A percentile compares a stretch with the other conserved stretches of the same genome.
These are phyloP conservation scores for Xyrichtys novacula DNA, from an alignment of 2,797 vertebrate species.

Conservation along the genomic window DNA sequence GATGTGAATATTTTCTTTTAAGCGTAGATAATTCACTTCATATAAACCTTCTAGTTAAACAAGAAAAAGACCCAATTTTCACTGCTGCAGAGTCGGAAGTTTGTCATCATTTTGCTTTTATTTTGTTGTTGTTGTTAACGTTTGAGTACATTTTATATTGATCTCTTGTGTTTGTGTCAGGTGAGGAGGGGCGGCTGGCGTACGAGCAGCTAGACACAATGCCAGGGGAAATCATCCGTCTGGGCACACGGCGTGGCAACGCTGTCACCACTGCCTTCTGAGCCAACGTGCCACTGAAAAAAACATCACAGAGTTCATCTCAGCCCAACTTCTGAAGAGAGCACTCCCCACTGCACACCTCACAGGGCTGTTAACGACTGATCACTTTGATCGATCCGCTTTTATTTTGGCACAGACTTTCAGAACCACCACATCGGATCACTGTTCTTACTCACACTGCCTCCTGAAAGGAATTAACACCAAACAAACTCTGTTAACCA, in stretches of 20 bases:
- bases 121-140: background rate
- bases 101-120: too few species aligned
- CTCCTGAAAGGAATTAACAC: constrained; percentile 51
- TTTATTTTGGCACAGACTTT: constrained; percentile 19
- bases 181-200: constrained; percentile 94
- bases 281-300: constrained; percentile 39
- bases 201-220: constrained; percentile 95
- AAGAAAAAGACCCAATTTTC: too few species aligned
- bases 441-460: constrained; percentile 47
- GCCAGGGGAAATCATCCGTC: constrained; percentile 87
- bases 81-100: too few species aligned
- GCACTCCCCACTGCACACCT: constrained; percentile 36
- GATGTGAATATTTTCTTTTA: too few species aligned
- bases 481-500: constrained; percentile 52
- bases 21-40: too few species aligned
- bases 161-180: constrained; percentile 70
- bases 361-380: constrained; percentile 43
- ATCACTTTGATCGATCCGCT: constrained; percentile 37
- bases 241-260: constrained; percentile 85
- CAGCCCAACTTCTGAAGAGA: constrained; percentile 14
- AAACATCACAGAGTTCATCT: constrained; percentile 13
- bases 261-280: constrained; percentile 95
- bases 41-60: too few species aligned
- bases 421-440: constrained; percentile 27
- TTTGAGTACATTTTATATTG: background rate